phyloP scores from a whole-genome alignment of 2,797 vertebrate species.

The Gymnoscopelus microlampas region DNA sequence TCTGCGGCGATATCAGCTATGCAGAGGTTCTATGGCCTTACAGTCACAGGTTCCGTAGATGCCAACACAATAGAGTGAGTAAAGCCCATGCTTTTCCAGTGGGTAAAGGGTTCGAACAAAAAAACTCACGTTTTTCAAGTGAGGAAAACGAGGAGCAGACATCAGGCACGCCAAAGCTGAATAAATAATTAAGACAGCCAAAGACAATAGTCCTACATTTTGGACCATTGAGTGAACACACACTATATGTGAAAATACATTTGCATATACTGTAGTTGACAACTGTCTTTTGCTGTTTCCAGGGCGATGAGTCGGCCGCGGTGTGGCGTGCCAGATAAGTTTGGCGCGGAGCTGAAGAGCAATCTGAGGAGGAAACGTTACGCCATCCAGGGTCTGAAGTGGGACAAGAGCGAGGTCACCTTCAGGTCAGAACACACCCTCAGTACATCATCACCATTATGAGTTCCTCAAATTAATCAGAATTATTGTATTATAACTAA shows the following conservation, averaged over 20 bases:
- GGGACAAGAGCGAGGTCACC: slow-evolving; percentile 90
- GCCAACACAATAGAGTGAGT: slow-evolving; percentile 86
- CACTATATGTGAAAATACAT: too few species aligned
- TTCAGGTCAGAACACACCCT: slow-evolving; percentile 82
- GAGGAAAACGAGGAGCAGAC: too few species aligned
- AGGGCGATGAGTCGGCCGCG: slow-evolving; percentile 91
- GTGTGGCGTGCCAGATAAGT: slow-evolving; percentile 93
- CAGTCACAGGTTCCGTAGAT: slow-evolving; percentile 86
- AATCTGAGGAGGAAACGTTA: slow-evolving; percentile 91
- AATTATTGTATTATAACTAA: too few species aligned
- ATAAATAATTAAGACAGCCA: too few species aligned
- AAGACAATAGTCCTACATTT: too few species aligned
- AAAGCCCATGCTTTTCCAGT: background rate
- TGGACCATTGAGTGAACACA: too few species aligned
- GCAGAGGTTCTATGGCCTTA: slow-evolving; percentile 92
- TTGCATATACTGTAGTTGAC: too few species aligned
- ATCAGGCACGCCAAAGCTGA: too few species aligned
- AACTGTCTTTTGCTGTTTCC: slow-evolving; percentile 18
- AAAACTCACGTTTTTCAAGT: too few species aligned
- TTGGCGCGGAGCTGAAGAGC: slow-evolving; percentile 89
- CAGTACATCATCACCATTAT: background rate
- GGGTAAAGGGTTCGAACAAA: too few species aligned
- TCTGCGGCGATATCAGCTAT: slow-evolving; percentile 85
- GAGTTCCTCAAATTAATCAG: too few species aligned
- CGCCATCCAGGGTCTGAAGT: slow-evolving; percentile 90